These are phyloP conservation scores for Crepidodera aurea DNA, from an alignment of 2,888 invertebrate genomes.

Conservation along the genomic window DNA sequence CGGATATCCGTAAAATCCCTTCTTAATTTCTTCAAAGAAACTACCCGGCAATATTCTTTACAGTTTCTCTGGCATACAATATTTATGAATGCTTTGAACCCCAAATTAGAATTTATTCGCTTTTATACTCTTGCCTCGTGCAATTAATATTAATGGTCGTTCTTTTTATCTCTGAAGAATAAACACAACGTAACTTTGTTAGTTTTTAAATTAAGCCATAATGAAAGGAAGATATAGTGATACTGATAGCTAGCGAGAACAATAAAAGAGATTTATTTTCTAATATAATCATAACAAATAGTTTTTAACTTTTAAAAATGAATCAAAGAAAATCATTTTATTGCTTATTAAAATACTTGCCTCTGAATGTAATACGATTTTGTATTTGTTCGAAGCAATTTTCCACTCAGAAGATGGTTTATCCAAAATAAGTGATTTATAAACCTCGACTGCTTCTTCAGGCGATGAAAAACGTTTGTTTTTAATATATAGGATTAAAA, in stretches of 20 bases:
- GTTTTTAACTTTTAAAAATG: not conserved
- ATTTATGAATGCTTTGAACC: slow-evolving; percentile 25
- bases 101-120: slow-evolving; percentile 28
- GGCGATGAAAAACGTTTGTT: no score
- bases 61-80: slow-evolving; percentile 5
- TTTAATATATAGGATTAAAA: no score
- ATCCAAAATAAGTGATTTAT: no score
- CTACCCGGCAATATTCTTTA: slow-evolving; percentile 7
- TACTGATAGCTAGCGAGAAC: slow-evolving; percentile 2
- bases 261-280: slow-evolving; percentile 1
- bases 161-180: slow-evolving; percentile 21
- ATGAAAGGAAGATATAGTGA: slow-evolving; percentile 19
- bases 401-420: no score
- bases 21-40: not conserved
- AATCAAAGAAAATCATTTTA: no score
- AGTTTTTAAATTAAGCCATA: slow-evolving; percentile 21
- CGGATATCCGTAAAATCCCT: not conserved
- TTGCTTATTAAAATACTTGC: no score
- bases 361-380: no score
- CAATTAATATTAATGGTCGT: slow-evolving; percentile 28
- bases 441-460: no score
- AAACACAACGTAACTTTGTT: slow-evolving; percentile 36
- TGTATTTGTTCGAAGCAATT: no score
- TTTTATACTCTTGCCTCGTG: slow-evolving; percentile 16
- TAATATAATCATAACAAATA: not conserved